These are phyloP conservation scores for Psittacula derbiana DNA, from an alignment of 2,797 vertebrate species.

Conservation along the genomic window DNA sequence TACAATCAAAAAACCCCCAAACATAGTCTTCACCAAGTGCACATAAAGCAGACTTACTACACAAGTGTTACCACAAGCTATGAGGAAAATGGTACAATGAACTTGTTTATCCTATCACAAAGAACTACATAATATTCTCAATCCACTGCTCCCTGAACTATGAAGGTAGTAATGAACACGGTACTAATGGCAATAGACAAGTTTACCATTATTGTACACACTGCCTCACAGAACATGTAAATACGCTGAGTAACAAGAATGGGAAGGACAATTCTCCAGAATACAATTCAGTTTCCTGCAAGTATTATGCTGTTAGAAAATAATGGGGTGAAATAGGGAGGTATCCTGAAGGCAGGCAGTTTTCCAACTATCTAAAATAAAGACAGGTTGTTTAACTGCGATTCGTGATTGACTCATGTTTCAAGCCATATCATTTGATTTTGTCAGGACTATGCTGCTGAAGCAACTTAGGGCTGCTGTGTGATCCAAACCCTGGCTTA, in stretches of 20 bases:
- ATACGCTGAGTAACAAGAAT: not conserved
- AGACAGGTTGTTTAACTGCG: not conserved
- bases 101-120: not conserved
- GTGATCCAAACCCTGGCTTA: not conserved
- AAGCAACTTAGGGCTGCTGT: not conserved
- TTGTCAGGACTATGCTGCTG: not conserved
- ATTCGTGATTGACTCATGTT: not conserved
- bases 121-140: fast-evolving
- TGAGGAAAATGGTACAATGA: not conserved
- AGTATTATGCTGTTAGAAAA: not conserved
- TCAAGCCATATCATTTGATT: not conserved
- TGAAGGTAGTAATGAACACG: not conserved
- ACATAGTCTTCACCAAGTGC: not conserved
- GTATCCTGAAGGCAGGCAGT: not conserved
- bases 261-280: not conserved
- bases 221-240: not conserved
- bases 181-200: not conserved
- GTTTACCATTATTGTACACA: not conserved
- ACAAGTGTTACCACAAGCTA: not conserved
- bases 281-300: not conserved
- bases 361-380: not conserved
- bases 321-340: not conserved
- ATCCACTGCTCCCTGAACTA: not conserved
- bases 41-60: not conserved
- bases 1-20: not conserved